Evolutionary conservation across 2,113 vertebrate genomes (phyloP).

Genomic region (Odontesthes bonariensis): DNA sequence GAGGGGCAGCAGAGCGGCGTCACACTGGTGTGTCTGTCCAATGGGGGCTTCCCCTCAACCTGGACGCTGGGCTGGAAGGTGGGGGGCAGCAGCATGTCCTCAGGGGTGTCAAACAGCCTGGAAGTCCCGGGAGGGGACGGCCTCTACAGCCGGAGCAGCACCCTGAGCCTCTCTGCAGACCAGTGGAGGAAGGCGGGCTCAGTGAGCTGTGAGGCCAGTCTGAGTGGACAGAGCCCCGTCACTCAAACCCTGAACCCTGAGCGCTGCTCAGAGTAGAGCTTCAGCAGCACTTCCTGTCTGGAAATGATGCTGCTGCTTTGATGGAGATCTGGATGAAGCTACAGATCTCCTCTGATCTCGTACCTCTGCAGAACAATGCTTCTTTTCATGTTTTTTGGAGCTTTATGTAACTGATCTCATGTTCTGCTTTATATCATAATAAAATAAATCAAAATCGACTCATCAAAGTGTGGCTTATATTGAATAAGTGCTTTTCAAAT

Average conservation of each 20-base stretch:
- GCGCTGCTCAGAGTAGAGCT: constrained; percentile 57
- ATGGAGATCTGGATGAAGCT: too few relatives aligned
- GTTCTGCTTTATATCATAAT: too few relatives aligned
- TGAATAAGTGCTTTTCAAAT: too few relatives aligned
- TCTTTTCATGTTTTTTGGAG: too few relatives aligned
- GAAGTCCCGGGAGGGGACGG: constrained; percentile 14
- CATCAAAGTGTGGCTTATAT: too few relatives aligned
- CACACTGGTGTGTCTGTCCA: constrained; percentile 73
- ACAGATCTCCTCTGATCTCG: too few relatives aligned
- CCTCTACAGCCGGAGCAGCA: constrained; percentile 43
- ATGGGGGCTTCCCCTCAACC: constrained; percentile 23
- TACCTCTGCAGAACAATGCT: too few relatives aligned
- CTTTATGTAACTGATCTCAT: too few relatives aligned
- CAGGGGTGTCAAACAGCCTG: constrained; percentile 7
- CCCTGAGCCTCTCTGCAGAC: constrained; percentile 57
- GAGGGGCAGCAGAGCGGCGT: constrained; percentile 55
- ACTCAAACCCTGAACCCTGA: constrained; percentile 58
- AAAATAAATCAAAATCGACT: too few relatives aligned
- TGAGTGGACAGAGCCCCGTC: constrained; percentile 47
- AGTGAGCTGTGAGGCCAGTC: constrained; percentile 67
- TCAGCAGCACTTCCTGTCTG: constrained; percentile 19
- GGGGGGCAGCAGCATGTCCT: constrained; percentile 11
- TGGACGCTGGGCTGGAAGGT: constrained; percentile 13
- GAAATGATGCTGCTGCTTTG: neutral
- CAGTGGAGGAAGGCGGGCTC: constrained; percentile 23